These are phyloP conservation scores for Plemyria rubiginata DNA, from an alignment of 2,888 invertebrate genomes.

Conservation along the genomic window DNA sequence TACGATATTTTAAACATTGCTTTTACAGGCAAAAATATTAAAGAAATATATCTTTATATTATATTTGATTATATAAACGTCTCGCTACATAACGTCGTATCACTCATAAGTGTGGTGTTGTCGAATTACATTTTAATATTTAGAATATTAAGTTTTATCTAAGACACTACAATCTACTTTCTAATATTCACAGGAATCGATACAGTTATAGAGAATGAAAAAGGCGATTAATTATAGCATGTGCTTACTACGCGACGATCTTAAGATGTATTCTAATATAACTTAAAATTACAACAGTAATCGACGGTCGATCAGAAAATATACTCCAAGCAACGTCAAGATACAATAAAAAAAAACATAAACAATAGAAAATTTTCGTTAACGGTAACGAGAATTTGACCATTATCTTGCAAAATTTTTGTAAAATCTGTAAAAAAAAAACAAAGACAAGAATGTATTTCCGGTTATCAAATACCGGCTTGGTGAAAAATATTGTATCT, in stretches of 20 bases:
- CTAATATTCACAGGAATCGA: conserved; percentile 83
- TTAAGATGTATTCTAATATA: conserved; percentile 44
- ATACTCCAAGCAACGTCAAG: too few relatives aligned
- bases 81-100: conserved; percentile 68
- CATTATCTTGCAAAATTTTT: too few relatives aligned
- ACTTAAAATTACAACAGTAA: conserved; percentile 50
- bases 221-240: conserved; percentile 76
- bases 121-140: conserved; percentile 71
- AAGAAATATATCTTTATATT: conserved; percentile 68
- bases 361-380: too few relatives aligned
- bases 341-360: too few relatives aligned
- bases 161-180: conserved; percentile 80
- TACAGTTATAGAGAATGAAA: conserved; percentile 70
- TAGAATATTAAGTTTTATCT: conserved; percentile 82
- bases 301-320: conserved; percentile 67
- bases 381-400: too few relatives aligned
- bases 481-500: too few relatives aligned
- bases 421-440: too few relatives aligned
- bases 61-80: conserved; percentile 52
- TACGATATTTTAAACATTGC: conserved; percentile 68
- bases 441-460: too few relatives aligned
- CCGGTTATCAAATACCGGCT: too few relatives aligned
- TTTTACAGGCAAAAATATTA: conserved; percentile 73
- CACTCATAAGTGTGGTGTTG: conserved; percentile 82
- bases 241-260: conserved; percentile 69